Conservation (phyloP, 1,140 invertebrate genomes). For the Bicyclus anynana region DNA sequence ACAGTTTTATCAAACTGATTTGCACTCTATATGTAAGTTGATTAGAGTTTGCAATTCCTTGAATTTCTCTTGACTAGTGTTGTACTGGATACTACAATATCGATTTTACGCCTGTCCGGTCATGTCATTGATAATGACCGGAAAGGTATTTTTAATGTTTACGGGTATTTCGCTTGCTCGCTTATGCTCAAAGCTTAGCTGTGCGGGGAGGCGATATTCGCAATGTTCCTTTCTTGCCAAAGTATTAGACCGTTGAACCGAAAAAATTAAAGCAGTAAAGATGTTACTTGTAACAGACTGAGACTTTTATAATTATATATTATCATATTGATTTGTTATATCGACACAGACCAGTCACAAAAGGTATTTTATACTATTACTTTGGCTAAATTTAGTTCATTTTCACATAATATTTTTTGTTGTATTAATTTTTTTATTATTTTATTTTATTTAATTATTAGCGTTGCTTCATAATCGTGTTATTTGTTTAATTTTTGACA, state of each 20-base stretch:
- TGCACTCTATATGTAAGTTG: neutral
- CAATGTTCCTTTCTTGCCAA: neutral
- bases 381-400: no score
- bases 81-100: constrained; percentile 7
- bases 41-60: neutral
- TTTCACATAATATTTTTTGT: no score
- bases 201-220: neutral
- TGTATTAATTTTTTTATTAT: no score
- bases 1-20: neutral
- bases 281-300: no score
- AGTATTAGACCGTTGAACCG: neutral
- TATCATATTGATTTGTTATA: no score
- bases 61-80: constrained; percentile 1
- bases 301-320: no score
- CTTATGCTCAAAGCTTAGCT: constrained; percentile 7
- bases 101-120: constrained; percentile 35
- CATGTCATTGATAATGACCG: constrained; percentile 40
- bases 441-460: no score
- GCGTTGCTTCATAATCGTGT: no score
- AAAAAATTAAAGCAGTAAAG: no score
- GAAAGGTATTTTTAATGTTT: constrained; percentile 37
- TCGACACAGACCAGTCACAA: no score
- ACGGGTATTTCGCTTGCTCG: constrained; percentile 21
- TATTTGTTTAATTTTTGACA: no score
- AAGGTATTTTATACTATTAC: no score